phyloP scores from a whole-genome alignment of 1,140 invertebrate species.

The Branchinecta lindahli region DNA sequence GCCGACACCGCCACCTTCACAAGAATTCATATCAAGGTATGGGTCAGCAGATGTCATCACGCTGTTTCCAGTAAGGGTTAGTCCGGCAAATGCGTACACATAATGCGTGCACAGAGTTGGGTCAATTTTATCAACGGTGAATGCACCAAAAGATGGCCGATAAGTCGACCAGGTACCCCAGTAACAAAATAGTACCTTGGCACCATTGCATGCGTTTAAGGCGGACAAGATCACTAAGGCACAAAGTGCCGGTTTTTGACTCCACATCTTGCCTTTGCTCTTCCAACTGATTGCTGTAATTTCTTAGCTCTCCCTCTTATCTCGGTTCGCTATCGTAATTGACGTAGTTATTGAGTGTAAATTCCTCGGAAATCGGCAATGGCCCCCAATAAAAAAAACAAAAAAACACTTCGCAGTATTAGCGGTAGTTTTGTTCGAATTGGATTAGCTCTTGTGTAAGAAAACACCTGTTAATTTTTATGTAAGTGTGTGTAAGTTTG shows the following conservation, averaged over 20 bases:
- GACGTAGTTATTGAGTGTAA: not conserved
- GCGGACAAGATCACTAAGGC: not conserved
- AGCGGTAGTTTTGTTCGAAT: too few species aligned
- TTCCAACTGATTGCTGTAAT: not conserved
- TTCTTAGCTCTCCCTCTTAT: not conserved
- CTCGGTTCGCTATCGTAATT: not conserved
- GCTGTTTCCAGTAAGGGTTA: slow-evolving; percentile 15
- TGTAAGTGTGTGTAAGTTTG: too few species aligned
- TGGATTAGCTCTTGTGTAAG: too few species aligned
- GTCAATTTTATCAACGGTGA: slow-evolving; percentile 29
- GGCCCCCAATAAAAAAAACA: not conserved
- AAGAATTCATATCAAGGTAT: not conserved
- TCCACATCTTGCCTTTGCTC: not conserved
- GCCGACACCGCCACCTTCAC: not conserved
- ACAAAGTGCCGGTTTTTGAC: not conserved
- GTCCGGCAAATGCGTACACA: slow-evolving; percentile 34
- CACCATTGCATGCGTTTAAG: not conserved
- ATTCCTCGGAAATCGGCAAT: not conserved
- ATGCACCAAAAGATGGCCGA: slow-evolving; percentile 41
- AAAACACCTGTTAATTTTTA: too few species aligned
- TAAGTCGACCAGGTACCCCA: slow-evolving; percentile 60
- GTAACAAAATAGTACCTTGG: slow-evolving; percentile 47
- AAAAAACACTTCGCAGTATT: too few species aligned
- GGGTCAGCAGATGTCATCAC: slow-evolving; percentile 2
- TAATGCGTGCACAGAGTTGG: slow-evolving; percentile 35